Conservation (phyloP, 2,113 vertebrate genomes). For the Thalassarche chlororhynchos region DNA sequence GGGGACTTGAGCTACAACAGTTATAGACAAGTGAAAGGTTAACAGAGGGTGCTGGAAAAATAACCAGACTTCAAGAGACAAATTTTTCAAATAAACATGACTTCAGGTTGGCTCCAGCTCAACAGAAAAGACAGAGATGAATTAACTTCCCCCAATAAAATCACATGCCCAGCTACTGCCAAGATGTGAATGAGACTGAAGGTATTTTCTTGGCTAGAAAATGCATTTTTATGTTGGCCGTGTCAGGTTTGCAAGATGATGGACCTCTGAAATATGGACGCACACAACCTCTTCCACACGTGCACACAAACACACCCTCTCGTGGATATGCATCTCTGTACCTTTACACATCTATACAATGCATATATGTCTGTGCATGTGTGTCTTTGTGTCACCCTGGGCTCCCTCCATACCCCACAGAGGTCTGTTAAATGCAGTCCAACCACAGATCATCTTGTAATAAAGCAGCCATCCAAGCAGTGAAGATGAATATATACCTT, state of each 20-base stretch:
- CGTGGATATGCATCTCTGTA: background rate
- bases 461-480: background rate
- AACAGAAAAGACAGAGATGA: background rate
- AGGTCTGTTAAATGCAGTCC: background rate
- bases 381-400: background rate
- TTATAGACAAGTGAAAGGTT: background rate
- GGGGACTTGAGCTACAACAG: background rate
- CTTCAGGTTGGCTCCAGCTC: background rate
- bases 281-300: background rate
- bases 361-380: rapidly evolving
- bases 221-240: background rate
- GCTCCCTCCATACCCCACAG: background rate
- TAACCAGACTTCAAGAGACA: background rate
- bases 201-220: background rate
- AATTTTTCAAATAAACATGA: background rate
- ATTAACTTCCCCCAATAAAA: background rate
- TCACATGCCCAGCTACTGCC: background rate
- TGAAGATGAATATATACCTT: background rate
- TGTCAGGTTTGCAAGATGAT: background rate
- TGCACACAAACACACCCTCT: background rate
- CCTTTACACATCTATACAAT: background rate
- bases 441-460: too few relatives aligned
- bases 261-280: background rate
- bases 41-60: background rate
- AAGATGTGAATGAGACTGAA: background rate